Conservation (phyloP, 2,797 vertebrate genomes). For the Takifugu ocellatus region DNA sequence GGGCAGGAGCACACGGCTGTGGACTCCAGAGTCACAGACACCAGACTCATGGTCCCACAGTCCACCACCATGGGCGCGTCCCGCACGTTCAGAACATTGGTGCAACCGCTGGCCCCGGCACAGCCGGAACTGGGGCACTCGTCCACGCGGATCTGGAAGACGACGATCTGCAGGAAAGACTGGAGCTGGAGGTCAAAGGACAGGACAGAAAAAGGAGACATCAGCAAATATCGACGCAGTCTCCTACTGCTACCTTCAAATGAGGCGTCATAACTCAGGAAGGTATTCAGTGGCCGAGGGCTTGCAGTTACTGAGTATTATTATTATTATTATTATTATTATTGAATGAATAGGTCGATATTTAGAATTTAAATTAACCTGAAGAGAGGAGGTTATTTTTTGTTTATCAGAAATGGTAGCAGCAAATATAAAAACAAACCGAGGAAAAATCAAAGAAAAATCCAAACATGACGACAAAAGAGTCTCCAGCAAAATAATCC, state of each 20-base stretch:
- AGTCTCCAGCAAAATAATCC: too few species aligned
- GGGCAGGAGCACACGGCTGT: slow-evolving; percentile 72
- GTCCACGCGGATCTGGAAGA: slow-evolving; percentile 80
- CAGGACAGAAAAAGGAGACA: neutral
- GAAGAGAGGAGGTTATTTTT: too few species aligned
- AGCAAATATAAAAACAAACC: too few species aligned
- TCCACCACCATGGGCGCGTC: slow-evolving; percentile 77
- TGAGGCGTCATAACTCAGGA: neutral
- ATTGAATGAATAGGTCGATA: too few species aligned
- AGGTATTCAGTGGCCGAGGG: too few species aligned
- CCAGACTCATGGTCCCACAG: slow-evolving; percentile 76
- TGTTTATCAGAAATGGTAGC: too few species aligned
- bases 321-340: too few species aligned
- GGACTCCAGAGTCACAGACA: slow-evolving; percentile 74
- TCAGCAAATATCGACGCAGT: neutral
- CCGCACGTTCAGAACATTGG: slow-evolving; percentile 62
- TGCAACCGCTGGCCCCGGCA: slow-evolving; percentile 64
- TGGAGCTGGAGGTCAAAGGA: slow-evolving; percentile 72
- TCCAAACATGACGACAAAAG: neutral
- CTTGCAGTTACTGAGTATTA: too few species aligned
- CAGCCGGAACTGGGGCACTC: slow-evolving; percentile 79
- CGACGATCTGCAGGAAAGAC: slow-evolving; percentile 77
- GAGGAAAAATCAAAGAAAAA: too few species aligned
- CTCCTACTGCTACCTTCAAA: too few species aligned
- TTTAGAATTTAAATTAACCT: too few species aligned